Percentiles rank a stretch among this genome's conserved stretches.
These are phyloP conservation scores for Synaphobranchus kaupii DNA, from an alignment of 2,797 vertebrate genomes.

Conservation along the genomic window DNA sequence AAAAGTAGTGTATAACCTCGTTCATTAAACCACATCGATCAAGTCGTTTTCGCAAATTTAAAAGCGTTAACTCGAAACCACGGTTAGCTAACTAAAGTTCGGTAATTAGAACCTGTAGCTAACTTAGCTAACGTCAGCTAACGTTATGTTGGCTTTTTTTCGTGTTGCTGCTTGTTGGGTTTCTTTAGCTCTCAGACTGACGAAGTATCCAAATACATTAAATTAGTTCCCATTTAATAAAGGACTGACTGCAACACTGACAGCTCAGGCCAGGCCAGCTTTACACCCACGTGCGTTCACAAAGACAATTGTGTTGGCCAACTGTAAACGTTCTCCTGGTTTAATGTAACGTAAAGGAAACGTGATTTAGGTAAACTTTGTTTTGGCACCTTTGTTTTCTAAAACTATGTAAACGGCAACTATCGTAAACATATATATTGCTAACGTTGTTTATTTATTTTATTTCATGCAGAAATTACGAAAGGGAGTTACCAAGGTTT, in stretches of 20 bases:
- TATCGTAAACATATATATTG: too few species aligned
- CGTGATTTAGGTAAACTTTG: too few species aligned
- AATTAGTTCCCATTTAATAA: background rate
- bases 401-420: too few species aligned
- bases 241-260: too few species aligned
- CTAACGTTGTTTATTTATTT: too few species aligned
- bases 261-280: too few species aligned
- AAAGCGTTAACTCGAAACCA: background rate
- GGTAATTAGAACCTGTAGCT: background rate
- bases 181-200: background rate
- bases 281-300: background rate
- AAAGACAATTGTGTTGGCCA: slow-evolving; percentile 48
- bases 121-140: too few species aligned
- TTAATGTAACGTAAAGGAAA: background rate
- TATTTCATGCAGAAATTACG: too few species aligned
- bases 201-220: background rate
- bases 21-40: background rate
- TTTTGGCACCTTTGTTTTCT: too few species aligned
- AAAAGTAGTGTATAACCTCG: background rate
- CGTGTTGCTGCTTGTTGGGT: background rate
- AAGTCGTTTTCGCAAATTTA: background rate
- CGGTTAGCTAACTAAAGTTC: background rate
- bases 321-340: slow-evolving; percentile 46
- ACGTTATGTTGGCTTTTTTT: background rate
- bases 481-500: too few species aligned